Base-by-base conservation (phyloP, 2,113 vertebrate genomes). In the Urocolius indicus region DNA sequence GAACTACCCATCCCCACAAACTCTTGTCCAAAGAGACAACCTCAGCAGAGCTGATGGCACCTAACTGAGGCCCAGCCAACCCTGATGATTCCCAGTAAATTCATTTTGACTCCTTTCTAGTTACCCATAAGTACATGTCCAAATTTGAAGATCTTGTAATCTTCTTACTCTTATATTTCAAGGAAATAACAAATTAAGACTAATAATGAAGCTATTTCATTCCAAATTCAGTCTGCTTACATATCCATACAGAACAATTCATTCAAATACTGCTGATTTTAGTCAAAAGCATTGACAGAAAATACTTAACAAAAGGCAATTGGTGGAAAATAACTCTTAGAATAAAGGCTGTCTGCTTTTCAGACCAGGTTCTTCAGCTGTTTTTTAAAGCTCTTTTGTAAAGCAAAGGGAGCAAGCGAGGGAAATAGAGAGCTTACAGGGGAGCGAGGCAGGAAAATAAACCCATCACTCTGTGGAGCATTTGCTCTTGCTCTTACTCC, bases 321-420 rank as follows among this genome's bases (percentile, higher is more conserved):
- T 75, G 18, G 32, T 36, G 52, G 23, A 52, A 80, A 84, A 87
- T 34, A 65, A 30, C 5, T 34, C 30, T 65, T 9, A 45, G 68
- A 86, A 81, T 63, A 92, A 86, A 58, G 32, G 63, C 45, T 85
- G 73, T 2, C 43, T 85, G 46, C 61, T 79, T 89, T 74, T 43
- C 55, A 86, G 29, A 81, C 14, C 23, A 77, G 13, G 29, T 71
- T 77, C 43, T 51, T 78, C 89, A 63, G 48, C 15, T 63, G 55
- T 19, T 29, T 91, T 95, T 85, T 48, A 72, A 75, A 92, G 24
- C 58, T 68, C 26, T 38, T 91, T 58, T 81, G 46, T 49, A 92
- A 45, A 6, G 41, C n/a, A 69, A 76, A 22, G n/a, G 21, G 30
- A 93, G 32, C 27, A 82, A 61, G 34, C 38, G 67, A 48, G 22